phyloP scores from a whole-genome alignment of 2,113 vertebrate genomes.

The Muntiacus reevesi region DNA sequence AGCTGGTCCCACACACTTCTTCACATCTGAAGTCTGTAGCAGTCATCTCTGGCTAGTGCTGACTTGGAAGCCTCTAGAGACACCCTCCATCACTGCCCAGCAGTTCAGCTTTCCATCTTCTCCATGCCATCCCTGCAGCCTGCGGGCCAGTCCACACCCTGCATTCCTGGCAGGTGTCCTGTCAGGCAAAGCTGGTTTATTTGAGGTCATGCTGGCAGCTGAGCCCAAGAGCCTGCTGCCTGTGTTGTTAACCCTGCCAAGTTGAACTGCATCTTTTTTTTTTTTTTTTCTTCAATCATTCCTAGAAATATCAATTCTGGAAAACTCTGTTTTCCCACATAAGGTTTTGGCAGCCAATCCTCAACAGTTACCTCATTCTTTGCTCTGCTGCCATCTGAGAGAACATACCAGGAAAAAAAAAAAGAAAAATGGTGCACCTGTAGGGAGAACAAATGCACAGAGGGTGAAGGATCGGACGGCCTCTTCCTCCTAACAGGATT shows the following conservation, averaged over 20 bases:
- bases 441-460: neutral
- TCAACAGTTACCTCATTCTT: constrained; percentile 70
- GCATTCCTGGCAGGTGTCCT: constrained; percentile 38
- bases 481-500: neutral
- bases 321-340: constrained; percentile 72
- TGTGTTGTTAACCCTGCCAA: constrained; percentile 64
- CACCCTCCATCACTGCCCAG: neutral
- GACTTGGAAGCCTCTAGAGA: neutral
- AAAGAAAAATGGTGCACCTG: constrained; percentile 55
- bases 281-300: constrained; percentile 66
- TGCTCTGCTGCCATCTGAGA: constrained; percentile 61
- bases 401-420: constrained; percentile 30
- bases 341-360: constrained; percentile 66
- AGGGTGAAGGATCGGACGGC: neutral
- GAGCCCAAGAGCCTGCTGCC: constrained; percentile 55
- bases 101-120: neutral
- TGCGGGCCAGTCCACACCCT: neutral
- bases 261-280: constrained; percentile 53
- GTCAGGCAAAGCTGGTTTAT: constrained; percentile 65
- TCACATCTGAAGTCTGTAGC: neutral
- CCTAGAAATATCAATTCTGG: constrained; percentile 76
- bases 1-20: neutral
- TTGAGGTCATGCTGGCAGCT: constrained; percentile 64
- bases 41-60: neutral
- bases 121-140: neutral